phyloP scores from a whole-genome alignment of 2,797 vertebrate genomes.

The Sitta carolinensis region DNA sequence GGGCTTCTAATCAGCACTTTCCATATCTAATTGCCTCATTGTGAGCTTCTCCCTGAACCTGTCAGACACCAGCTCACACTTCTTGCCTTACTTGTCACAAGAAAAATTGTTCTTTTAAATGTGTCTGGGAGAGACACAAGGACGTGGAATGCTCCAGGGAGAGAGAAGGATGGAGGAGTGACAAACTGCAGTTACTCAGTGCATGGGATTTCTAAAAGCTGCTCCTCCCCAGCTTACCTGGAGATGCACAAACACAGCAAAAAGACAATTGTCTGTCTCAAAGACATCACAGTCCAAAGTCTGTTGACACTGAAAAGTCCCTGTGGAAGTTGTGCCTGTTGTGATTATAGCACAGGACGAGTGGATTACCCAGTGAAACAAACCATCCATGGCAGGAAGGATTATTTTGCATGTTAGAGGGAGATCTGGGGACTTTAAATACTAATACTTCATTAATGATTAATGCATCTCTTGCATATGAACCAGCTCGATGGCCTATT shows the following conservation, averaged over 20 bases:
- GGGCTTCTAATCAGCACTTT: slow-evolving; percentile 61
- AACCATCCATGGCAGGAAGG: not conserved
- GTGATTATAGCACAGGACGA: slow-evolving; percentile 3
- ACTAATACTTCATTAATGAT: not conserved
- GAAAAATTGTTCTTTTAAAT: slow-evolving; percentile 64
- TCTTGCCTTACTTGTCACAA: slow-evolving; percentile 52
- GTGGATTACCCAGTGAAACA: not conserved
- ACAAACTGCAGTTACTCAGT: slow-evolving; percentile 10
- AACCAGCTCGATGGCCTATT: not conserved
- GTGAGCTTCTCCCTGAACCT: slow-evolving; percentile 57
- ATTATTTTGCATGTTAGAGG: not conserved
- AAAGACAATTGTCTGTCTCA: not conserved
- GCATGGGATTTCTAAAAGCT: not conserved
- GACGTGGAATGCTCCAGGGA: slow-evolving; percentile 42
- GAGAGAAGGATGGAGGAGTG: slow-evolving; percentile 9
- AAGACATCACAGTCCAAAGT: not conserved
- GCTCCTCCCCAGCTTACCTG: not conserved
- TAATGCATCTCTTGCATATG: not conserved
- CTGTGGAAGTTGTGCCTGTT: not conserved
- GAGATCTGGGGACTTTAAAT: slow-evolving; percentile 9
- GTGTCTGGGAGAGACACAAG: slow-evolving; percentile 44
- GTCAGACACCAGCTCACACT: slow-evolving; percentile 59
- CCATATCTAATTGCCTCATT: slow-evolving; percentile 64
- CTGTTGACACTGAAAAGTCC: slow-evolving; percentile 20
- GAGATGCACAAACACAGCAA: not conserved